Percentiles rank a stretch among this genome's conserved stretches.
Conservation (phyloP, 2,888 invertebrate genomes). For the Liodrosophila aerea region DNA sequence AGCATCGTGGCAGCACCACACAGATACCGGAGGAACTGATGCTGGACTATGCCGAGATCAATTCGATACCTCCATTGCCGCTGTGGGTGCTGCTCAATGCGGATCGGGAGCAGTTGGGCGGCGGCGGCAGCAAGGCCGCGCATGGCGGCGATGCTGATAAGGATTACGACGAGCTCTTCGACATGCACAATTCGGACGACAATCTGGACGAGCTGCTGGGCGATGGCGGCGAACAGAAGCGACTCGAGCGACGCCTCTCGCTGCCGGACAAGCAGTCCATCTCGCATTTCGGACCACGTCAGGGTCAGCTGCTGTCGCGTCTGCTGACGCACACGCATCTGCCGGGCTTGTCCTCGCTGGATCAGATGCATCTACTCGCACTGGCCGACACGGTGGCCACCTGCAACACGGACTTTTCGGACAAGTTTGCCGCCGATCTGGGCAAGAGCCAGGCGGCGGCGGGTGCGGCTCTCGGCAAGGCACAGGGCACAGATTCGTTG, state of each 20-base stretch:
- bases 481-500: slow-evolving; percentile 87
- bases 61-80: slow-evolving; percentile 98
- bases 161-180: slow-evolving; percentile 96
- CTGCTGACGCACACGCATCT: slow-evolving; percentile 96
- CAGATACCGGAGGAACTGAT: slow-evolving; percentile 93
- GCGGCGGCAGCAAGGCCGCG: slow-evolving; percentile 36
- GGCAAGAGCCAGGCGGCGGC: slow-evolving; percentile 84
- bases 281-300: slow-evolving; percentile 93
- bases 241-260: slow-evolving; percentile 86
- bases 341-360: slow-evolving; percentile 96
- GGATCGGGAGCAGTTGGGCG: slow-evolving; percentile 90
- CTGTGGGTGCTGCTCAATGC: slow-evolving; percentile 97
- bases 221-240: slow-evolving; percentile 87
- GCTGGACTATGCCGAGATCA: slow-evolving; percentile 96
- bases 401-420: slow-evolving; percentile 93
- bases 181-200: slow-evolving; percentile 90
- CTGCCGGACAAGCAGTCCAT: slow-evolving; percentile 89
- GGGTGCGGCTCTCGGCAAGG: slow-evolving; percentile 22
- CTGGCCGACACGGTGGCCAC: slow-evolving; percentile 98
- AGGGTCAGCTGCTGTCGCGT: slow-evolving; percentile 92
- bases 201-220: slow-evolving; percentile 90
- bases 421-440: slow-evolving; percentile 88
- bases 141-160: slow-evolving; percentile 69
- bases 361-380: slow-evolving; percentile 99
- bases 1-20: slow-evolving; percentile 89